Evolutionary conservation across 1,140 invertebrate species (phyloP).

Genomic region (Vanessa tameamea): DNA sequence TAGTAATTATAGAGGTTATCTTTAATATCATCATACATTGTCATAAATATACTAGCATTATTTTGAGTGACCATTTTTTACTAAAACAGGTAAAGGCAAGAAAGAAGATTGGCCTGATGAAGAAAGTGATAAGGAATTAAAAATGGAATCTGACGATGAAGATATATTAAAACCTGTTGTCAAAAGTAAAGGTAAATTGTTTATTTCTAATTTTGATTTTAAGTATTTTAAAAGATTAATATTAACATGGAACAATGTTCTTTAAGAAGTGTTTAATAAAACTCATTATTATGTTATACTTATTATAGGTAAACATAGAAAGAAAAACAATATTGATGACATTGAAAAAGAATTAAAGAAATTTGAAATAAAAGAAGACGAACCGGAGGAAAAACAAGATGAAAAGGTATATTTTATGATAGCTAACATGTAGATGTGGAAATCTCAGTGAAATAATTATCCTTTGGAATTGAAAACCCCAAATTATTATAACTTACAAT

Average conservation of each 20-base stretch:
- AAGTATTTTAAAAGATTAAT: neutral
- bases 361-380: constrained; percentile 68
- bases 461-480: too few species aligned
- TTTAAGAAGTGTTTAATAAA: constrained; percentile 29
- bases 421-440: neutral
- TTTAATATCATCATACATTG: too few species aligned
- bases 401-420: constrained; percentile 34
- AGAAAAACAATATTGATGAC: constrained; percentile 72
- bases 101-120: constrained; percentile 80
- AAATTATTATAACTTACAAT: too few species aligned
- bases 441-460: too few species aligned
- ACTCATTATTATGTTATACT: constrained; percentile 7
- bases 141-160: constrained; percentile 64
- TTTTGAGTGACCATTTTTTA: too few species aligned
- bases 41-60: too few species aligned
- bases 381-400: constrained; percentile 51
- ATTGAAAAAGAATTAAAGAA: constrained; percentile 72
- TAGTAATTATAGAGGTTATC: too few species aligned
- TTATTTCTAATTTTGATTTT: neutral
- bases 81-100: constrained; percentile 69
- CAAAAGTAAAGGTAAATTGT: constrained; percentile 67
- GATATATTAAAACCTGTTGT: constrained; percentile 56
- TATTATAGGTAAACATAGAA: constrained; percentile 68
- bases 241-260: neutral
- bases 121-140: constrained; percentile 73